Evolutionary conservation across 2,888 invertebrate genomes (phyloP).

Genomic region (Lutraria lutraria): DNA sequence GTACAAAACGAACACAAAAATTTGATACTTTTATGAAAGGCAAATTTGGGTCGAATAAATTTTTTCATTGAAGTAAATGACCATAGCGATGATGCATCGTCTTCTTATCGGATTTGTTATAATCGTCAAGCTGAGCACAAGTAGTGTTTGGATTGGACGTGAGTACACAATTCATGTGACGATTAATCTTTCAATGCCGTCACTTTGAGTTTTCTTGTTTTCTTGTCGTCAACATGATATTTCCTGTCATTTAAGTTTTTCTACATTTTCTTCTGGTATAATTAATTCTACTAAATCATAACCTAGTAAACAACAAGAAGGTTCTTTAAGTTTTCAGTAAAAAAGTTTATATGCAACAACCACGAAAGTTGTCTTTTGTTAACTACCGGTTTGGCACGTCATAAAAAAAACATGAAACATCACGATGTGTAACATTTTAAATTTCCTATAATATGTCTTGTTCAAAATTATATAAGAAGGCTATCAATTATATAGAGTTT

Average conservation of each 20-base stretch:
- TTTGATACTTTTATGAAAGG: conserved; percentile 45
- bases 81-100: conserved; percentile 36
- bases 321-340: neutral
- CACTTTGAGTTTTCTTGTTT: neutral
- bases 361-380: neutral
- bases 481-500: conserved; percentile 15
- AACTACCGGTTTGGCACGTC: neutral
- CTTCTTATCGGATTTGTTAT: conserved; percentile 36
- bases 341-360: neutral
- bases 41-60: conserved; percentile 42
- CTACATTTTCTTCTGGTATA: neutral
- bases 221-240: neutral
- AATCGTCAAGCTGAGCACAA: conserved; percentile 45
- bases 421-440: neutral
- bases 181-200: conserved; percentile 34
- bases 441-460: neutral
- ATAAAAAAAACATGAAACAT: neutral
- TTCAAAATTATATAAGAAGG: neutral
- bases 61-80: conserved; percentile 33
- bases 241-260: neutral
- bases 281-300: neutral
- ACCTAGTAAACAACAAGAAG: neutral
- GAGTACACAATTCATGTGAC: conserved; percentile 30
- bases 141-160: conserved; percentile 57
- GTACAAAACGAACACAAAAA: conserved; percentile 35